phyloP scores from a whole-genome alignment of 2,113 vertebrate genomes.

The Mesembrinibis cayennensis region DNA sequence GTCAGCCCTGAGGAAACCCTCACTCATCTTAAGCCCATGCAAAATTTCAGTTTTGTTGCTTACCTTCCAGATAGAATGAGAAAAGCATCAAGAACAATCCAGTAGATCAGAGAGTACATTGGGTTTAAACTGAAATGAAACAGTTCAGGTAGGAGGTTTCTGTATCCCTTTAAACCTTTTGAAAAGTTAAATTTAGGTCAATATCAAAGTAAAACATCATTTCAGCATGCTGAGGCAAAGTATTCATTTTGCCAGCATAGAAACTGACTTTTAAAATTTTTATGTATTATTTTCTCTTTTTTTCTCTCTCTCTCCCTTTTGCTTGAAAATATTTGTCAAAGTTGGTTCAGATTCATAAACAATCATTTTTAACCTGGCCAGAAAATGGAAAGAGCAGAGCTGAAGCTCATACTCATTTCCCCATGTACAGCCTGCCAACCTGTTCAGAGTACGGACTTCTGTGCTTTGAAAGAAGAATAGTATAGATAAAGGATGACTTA shows the following conservation, averaged over 20 bases:
- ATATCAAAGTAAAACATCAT: background rate
- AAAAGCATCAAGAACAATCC: background rate
- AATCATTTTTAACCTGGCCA: background rate
- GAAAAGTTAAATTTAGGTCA: conserved; percentile 1
- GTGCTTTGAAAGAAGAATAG: background rate
- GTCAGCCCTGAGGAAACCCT: background rate
- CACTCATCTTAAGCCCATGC: background rate
- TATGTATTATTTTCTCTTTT: background rate
- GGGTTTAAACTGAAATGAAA: background rate
- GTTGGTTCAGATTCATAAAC: background rate
- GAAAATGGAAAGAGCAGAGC: background rate
- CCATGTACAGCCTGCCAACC: background rate
- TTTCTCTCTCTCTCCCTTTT: background rate
- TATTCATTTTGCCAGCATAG: background rate
- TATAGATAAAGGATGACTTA: background rate
- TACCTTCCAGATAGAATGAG: background rate
- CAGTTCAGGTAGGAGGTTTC: background rate
- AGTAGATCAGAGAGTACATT: background rate
- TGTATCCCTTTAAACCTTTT: background rate
- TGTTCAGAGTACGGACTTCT: background rate
- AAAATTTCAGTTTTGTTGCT: background rate
- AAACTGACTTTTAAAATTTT: background rate
- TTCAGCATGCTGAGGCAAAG: background rate
- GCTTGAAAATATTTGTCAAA: background rate
- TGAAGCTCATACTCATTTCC: background rate